Conservation (phyloP, 2,797 vertebrate genomes). For the Austrolebias charrua region DNA sequence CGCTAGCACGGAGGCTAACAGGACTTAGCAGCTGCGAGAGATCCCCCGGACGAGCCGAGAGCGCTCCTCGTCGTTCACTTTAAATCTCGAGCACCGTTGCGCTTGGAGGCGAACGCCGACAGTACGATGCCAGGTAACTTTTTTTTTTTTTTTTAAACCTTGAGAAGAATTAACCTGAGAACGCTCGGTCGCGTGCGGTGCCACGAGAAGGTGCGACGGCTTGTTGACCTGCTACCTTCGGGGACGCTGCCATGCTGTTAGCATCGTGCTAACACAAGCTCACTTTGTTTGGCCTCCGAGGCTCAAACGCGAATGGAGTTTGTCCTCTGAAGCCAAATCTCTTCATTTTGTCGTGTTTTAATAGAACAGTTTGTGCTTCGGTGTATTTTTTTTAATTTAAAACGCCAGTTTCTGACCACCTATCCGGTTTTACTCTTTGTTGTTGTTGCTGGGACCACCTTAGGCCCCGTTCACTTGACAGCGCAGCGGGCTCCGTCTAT, state of each 20-base stretch:
- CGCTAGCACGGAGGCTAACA: conserved; percentile 71
- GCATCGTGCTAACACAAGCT: conserved; percentile 63
- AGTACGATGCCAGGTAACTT: conserved; percentile 80
- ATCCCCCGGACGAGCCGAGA: conserved; percentile 39
- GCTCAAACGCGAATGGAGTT: conserved; percentile 16
- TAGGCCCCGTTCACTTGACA: conserved; percentile 59
- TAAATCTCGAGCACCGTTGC: conserved; percentile 36
- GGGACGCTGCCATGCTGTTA: conserved; percentile 74
- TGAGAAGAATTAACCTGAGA: background rate
- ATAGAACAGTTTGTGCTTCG: background rate
- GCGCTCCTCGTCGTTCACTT: conserved; percentile 38
- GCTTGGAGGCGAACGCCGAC: conserved; percentile 25
- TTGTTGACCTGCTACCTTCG: conserved; percentile 66
- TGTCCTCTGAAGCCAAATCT: conserved; percentile 20
- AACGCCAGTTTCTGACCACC: background rate
- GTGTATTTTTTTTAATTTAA: accelerated
- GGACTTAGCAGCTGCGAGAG: conserved; percentile 66
- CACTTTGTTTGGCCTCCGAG: conserved; percentile 62
- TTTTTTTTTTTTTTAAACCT: no score
- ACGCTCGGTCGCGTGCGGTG: background rate
- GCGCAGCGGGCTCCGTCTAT: conserved; percentile 26
- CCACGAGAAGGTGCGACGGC: conserved; percentile 17
- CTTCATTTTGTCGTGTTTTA: accelerated
- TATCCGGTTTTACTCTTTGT: conserved; percentile 51
- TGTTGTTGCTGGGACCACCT: conserved; percentile 60